Conservation (phyloP, 2,113 vertebrate species). For the Zosterops hypoxanthus region DNA sequence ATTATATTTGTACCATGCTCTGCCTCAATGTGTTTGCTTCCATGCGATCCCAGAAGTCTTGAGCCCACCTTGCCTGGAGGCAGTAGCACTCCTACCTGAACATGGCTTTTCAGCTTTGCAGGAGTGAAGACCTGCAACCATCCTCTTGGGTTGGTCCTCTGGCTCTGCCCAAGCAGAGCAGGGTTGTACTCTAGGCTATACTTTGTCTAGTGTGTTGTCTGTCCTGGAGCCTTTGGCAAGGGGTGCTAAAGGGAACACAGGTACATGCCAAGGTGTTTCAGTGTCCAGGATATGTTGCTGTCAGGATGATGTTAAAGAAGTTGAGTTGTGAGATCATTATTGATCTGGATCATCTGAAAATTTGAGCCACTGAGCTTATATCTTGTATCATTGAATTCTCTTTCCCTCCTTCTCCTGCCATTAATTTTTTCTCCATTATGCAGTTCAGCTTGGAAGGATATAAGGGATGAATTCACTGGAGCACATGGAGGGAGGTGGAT, state of each 20-base stretch:
- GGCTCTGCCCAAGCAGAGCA: neutral
- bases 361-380: neutral
- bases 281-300: neutral
- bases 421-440: neutral
- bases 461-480: neutral
- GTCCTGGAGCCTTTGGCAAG: neutral
- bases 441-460: neutral
- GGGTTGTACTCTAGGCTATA: neutral
- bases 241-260: neutral
- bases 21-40: neutral
- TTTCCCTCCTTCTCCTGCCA: neutral
- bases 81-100: neutral
- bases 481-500: neutral
- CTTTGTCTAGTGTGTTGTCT: neutral
- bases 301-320: neutral
- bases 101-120: neutral
- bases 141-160: neutral
- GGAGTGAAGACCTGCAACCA: neutral
- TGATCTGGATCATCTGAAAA: neutral
- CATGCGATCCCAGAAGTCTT: rapidly evolving
- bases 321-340: neutral
- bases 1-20: neutral
- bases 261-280: neutral
- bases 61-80: neutral
- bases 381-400: neutral